Conservation (phyloP, 2,113 vertebrate genomes). For the Ammodytes dubius region DNA sequence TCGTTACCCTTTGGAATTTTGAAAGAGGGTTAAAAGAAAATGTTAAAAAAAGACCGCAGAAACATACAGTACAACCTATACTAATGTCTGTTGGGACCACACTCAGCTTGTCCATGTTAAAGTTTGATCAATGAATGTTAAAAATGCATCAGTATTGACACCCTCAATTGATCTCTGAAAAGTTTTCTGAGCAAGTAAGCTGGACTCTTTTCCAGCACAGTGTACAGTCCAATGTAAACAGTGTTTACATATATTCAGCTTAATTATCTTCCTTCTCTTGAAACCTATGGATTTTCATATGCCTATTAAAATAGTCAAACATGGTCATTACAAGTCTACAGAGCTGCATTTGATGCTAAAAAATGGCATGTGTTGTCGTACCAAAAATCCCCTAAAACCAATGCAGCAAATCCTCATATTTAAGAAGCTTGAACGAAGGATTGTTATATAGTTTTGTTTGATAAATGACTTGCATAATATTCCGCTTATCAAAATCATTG, state of each 20-base stretch:
- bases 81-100: not conserved
- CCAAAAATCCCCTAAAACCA: not conserved
- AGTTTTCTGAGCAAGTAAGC: not conserved
- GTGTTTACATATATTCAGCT: not conserved
- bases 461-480: not conserved
- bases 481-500: not conserved
- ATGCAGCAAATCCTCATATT: not conserved
- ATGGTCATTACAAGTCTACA: not conserved
- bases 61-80: not conserved
- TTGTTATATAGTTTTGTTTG: not conserved
- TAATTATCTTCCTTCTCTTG: not conserved
- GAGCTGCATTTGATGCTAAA: not conserved
- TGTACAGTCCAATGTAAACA: not conserved
- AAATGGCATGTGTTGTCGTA: not conserved
- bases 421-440: not conserved
- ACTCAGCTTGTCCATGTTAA: not conserved
- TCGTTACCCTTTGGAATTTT: not conserved
- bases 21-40: not conserved
- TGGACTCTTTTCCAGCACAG: not conserved
- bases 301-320: not conserved
- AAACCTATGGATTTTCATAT: not conserved
- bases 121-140: conserved; percentile 1
- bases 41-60: not conserved
- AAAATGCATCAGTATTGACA: conserved; percentile 2
- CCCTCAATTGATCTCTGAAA: not conserved